Evolutionary conservation across 2,888 invertebrate genomes (phyloP).

Genomic region (Carpatolechia fugitivella): DNA sequence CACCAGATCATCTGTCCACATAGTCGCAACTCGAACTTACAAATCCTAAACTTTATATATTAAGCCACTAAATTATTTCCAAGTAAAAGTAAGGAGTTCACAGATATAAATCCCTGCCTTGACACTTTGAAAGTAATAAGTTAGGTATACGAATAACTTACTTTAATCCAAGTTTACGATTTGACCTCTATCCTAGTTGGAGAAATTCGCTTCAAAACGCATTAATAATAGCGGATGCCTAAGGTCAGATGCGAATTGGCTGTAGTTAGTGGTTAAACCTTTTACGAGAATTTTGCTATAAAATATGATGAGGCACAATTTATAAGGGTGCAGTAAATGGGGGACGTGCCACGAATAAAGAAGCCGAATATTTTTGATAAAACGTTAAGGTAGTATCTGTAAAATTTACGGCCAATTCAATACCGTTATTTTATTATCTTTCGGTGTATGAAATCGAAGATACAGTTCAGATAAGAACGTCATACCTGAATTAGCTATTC

Average conservation of each 20-base stretch:
- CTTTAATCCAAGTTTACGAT: background rate
- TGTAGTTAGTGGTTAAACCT: constrained; percentile 9
- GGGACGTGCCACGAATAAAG: background rate
- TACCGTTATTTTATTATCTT: background rate
- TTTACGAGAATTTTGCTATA: background rate
- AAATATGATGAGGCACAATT: constrained; percentile 6
- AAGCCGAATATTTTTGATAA: background rate
- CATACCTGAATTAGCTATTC: too few relatives aligned
- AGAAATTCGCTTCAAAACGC: background rate
- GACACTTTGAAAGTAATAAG: too few relatives aligned
- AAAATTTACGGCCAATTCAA: background rate
- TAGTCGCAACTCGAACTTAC: too few relatives aligned
- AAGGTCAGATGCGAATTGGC: constrained; percentile 3
- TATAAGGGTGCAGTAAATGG: constrained; percentile 3
- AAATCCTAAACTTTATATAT: too few relatives aligned
- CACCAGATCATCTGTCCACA: too few relatives aligned
- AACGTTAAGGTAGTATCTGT: background rate
- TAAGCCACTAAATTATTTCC: too few relatives aligned
- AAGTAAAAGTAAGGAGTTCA: too few relatives aligned
- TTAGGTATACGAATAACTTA: background rate
- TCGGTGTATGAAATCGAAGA: too few relatives aligned
- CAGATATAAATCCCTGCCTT: too few relatives aligned
- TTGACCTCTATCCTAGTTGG: background rate
- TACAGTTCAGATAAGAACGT: too few relatives aligned
- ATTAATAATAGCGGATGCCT: background rate